Percentiles rank a stretch among this genome's conserved stretches.
Evolutionary conservation across 2,888 invertebrate species (phyloP).

Genomic region (Chrysolina americana): DNA sequence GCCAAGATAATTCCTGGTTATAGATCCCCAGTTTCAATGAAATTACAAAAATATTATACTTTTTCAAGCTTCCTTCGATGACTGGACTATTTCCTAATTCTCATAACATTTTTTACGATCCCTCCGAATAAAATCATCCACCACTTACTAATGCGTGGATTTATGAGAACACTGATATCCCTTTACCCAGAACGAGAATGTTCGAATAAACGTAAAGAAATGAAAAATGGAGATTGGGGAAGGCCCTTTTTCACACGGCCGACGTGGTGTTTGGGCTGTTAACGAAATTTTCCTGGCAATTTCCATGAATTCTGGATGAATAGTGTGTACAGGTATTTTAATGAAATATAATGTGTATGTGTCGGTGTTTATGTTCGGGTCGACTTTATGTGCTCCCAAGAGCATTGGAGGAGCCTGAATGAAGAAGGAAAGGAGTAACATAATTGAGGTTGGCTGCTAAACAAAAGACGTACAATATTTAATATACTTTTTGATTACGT

Average conservation of each 20-base stretch:
- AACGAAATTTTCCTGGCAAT: not conserved
- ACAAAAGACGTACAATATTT: too few species aligned
- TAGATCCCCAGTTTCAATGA: too few species aligned
- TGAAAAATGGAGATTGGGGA: slow-evolving; percentile 17
- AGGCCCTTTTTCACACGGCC: not conserved
- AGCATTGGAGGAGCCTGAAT: too few species aligned
- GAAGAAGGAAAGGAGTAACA: too few species aligned
- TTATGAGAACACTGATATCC: slow-evolving; percentile 12
- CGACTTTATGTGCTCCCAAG: too few species aligned
- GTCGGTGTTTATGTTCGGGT: not conserved
- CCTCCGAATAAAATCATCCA: not conserved
- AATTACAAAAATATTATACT: too few species aligned
- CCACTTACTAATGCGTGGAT: slow-evolving; percentile 3
- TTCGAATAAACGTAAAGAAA: slow-evolving; percentile 6
- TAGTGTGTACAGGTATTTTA: not conserved
- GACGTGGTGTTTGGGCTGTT: not conserved
- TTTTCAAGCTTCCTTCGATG: too few species aligned
- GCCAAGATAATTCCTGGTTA: too few species aligned
- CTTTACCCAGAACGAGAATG: not conserved
- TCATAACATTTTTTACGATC: not conserved
- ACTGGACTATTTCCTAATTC: not conserved
- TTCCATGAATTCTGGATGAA: not conserved
- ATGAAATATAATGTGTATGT: not conserved
- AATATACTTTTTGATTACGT: too few species aligned
- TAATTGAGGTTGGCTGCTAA: too few species aligned